These are phyloP conservation scores for Oreotrochilus melanogaster DNA, from an alignment of 2,113 vertebrate species.

Conservation along the genomic window DNA sequence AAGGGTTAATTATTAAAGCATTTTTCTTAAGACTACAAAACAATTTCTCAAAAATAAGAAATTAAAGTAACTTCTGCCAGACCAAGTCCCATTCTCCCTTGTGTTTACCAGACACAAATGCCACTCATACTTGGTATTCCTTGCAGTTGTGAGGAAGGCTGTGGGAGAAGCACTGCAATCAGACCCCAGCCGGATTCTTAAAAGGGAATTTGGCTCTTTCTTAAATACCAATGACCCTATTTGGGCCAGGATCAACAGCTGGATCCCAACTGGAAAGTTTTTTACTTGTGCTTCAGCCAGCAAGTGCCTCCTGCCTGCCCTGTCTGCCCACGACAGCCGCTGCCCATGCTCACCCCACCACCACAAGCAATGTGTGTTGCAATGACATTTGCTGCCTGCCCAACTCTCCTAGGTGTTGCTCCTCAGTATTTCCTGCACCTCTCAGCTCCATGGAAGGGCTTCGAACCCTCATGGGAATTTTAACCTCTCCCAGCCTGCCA, in stretches of 20 bases:
- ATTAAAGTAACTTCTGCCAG: constrained; percentile 8
- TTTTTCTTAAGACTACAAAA: constrained; percentile 3
- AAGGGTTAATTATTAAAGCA: neutral
- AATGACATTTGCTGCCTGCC: neutral
- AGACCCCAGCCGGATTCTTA: constrained; percentile 47
- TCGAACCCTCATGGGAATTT: neutral
- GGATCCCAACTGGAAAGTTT: constrained; percentile 16
- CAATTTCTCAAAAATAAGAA: neutral
- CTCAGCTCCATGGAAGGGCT: neutral
- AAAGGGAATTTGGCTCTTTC: constrained; percentile 60
- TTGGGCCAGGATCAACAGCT: constrained; percentile 61
- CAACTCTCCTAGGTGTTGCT: neutral
- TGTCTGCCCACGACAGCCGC: neutral
- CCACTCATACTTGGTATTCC: constrained; percentile 69
- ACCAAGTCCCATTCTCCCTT: constrained; percentile 52
- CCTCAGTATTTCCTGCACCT: neutral
- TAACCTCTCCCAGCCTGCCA: neutral
- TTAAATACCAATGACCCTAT: constrained; percentile 63
- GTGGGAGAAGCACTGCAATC: constrained; percentile 56
- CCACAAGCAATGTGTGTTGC: fast-evolving
- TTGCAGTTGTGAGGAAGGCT: constrained; percentile 54
- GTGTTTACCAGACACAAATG: constrained; percentile 64
- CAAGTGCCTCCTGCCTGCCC: neutral
- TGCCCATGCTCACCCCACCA: neutral
- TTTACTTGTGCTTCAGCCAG: neutral